Base-by-base conservation (phyloP, 2,113 vertebrate species). In the Zingel zingel region DNA sequence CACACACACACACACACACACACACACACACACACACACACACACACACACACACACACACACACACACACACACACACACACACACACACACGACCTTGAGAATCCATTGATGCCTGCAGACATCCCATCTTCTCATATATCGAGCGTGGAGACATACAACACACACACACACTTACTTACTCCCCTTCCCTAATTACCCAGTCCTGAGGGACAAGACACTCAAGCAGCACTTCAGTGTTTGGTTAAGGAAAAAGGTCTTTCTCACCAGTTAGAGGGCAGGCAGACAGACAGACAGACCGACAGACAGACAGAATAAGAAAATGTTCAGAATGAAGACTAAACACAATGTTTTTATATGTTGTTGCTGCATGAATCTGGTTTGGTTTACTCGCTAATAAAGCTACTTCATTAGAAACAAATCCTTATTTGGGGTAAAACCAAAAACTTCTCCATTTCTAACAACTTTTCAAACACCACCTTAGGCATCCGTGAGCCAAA, bases 41-140 rank as follows among this genome's bases (percentile, higher is more conserved):
- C 30, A 33, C 30, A 33, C 30, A 33, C 30, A 33, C 30, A 33
- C 78, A 86, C 62, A 43, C 8, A 53, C 61, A 63, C 43, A 76
- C 84, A 72, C 23, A 76, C 71, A 58, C 74, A 87, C 81, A 86
- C 67, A 70, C 33, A 66, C 66, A 64, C 58, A 79, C 83, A 74
- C 39, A 82, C 3, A 64, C 66, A 81, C 3, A 36, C 50, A 45
- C 81, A 75, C 59, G 64, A 88, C 88, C 83, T 86, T 70, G 70
- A 88, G 79, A 73, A 79, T 50, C 76, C 73, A 82, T 77, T 81
- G 82, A 86, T 61, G 86, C 53, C 80, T 30, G 47, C 75, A 89
- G 86, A 81, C 76, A 66, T 19, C 81, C 81, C 71, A 80, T 85
- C 88, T 86, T 82, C 89, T 88, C 86, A 81, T 84, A 86, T 87